Conservation (phyloP, 2,113 vertebrate species). For the Pterophyllum scalare region DNA sequence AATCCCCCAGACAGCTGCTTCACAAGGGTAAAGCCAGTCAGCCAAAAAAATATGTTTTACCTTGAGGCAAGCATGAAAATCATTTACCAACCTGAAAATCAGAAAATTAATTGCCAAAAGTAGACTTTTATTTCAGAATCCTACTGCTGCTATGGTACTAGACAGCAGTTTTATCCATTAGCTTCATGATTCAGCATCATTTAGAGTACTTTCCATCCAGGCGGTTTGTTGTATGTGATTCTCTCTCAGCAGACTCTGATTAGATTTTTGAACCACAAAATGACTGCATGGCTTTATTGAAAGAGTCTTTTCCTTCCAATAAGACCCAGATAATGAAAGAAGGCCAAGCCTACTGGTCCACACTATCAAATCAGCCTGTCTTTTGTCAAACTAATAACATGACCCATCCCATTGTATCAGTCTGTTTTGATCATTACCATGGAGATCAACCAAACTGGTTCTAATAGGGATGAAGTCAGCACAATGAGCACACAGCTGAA, state of each 20-base stretch:
- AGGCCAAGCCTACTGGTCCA: slow-evolving; percentile 27
- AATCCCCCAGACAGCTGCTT: slow-evolving; percentile 29
- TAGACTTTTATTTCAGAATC: slow-evolving; percentile 14
- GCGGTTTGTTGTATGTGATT: neutral
- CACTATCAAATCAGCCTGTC: slow-evolving; percentile 49
- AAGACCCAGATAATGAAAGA: slow-evolving; percentile 51
- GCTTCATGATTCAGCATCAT: slow-evolving; percentile 16
- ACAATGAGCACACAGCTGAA: slow-evolving; percentile 3
- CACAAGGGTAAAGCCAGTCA: slow-evolving; percentile 25
- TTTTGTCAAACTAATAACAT: slow-evolving; percentile 56
- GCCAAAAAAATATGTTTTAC: neutral
- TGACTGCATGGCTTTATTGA: slow-evolving; percentile 25
- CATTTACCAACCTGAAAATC: slow-evolving; percentile 15
- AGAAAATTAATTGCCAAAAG: slow-evolving; percentile 15
- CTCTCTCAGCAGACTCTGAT: slow-evolving; percentile 30
- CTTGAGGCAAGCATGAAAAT: slow-evolving; percentile 40
- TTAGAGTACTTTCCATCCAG: neutral
- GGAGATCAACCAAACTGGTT: slow-evolving; percentile 27
- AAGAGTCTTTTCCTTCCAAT: slow-evolving; percentile 27
- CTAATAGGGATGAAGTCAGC: slow-evolving; percentile 6
- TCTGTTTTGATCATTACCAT: slow-evolving; percentile 52
- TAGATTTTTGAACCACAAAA: slow-evolving; percentile 34
- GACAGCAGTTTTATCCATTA: neutral
- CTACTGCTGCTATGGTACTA: slow-evolving; percentile 1
- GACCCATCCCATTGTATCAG: slow-evolving; percentile 22